Evolutionary conservation across 2,113 vertebrate genomes (phyloP).

Genomic region (Pholis gunnellus): DNA sequence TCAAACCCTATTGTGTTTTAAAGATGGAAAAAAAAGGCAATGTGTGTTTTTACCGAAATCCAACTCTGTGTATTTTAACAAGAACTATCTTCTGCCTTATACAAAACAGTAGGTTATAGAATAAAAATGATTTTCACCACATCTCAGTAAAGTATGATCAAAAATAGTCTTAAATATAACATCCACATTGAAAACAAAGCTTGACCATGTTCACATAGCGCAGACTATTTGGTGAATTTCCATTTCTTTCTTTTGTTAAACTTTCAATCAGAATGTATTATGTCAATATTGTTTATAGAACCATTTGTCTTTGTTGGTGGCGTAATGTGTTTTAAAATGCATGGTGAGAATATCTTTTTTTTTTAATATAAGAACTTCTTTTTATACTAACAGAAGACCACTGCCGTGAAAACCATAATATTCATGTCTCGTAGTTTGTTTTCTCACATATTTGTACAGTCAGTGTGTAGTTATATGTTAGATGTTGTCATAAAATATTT

Average conservation of each 20-base stretch:
- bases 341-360: slow-evolving; percentile 84
- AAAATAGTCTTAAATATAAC: slow-evolving; percentile 38
- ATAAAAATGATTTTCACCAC: slow-evolving; percentile 32
- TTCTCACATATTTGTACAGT: slow-evolving; percentile 76
- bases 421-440: slow-evolving; percentile 53
- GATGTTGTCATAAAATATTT: slow-evolving; percentile 78
- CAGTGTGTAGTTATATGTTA: slow-evolving; percentile 75
- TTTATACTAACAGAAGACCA: slow-evolving; percentile 72
- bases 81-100: slow-evolving; percentile 69
- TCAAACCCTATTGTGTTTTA: slow-evolving; percentile 55
- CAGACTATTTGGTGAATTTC: slow-evolving; percentile 60
- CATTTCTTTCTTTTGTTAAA: slow-evolving; percentile 82
- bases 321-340: slow-evolving; percentile 90
- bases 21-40: slow-evolving; percentile 44
- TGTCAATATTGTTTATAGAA: slow-evolving; percentile 91
- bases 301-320: slow-evolving; percentile 86
- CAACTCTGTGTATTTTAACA: slow-evolving; percentile 62
- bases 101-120: slow-evolving; percentile 61
- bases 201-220: slow-evolving; percentile 46
- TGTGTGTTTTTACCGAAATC: slow-evolving; percentile 43
- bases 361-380: slow-evolving; percentile 89
- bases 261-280: slow-evolving; percentile 81
- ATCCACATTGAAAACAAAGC: slow-evolving; percentile 38
- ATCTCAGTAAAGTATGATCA: slow-evolving; percentile 44
- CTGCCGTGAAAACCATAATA: slow-evolving; percentile 66